phyloP scores from a whole-genome alignment of 2,113 vertebrate species.

The Odocoileus hemionus region DNA sequence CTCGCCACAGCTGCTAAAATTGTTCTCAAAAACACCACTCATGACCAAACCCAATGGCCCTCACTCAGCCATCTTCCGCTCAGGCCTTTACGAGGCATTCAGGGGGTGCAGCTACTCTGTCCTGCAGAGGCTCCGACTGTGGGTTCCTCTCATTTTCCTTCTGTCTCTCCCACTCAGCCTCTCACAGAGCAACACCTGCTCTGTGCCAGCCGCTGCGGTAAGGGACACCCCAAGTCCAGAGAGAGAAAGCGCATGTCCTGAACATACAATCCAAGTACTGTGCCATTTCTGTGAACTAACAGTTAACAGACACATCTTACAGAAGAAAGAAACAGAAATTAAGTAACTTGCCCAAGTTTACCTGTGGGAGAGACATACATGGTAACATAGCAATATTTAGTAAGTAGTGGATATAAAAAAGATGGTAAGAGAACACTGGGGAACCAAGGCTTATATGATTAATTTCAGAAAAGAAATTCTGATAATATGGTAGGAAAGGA shows the following conservation, averaged over 20 bases:
- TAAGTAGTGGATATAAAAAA: background rate
- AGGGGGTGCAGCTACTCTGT: background rate
- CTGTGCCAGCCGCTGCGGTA: background rate
- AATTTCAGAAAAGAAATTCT: background rate
- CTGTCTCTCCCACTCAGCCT: background rate
- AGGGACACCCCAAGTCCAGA: background rate
- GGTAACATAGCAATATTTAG: background rate
- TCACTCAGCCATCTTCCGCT: background rate
- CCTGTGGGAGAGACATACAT: background rate
- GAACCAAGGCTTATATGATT: background rate
- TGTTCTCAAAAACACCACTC: background rate
- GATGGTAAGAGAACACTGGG: background rate
- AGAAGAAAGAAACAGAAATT: background rate
- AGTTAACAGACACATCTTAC: background rate
- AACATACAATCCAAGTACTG: background rate
- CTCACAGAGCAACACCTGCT: background rate
- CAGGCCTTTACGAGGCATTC: background rate
- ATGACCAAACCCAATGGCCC: background rate
- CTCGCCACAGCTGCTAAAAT: background rate
- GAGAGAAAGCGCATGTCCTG: background rate
- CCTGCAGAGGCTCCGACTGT: background rate
- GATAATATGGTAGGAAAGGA: background rate
- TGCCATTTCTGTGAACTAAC: background rate
- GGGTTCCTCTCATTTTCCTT: background rate
- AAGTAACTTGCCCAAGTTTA: background rate